phyloP scores from a whole-genome alignment of 2,888 invertebrate species.

The Xiphydria camelus region DNA sequence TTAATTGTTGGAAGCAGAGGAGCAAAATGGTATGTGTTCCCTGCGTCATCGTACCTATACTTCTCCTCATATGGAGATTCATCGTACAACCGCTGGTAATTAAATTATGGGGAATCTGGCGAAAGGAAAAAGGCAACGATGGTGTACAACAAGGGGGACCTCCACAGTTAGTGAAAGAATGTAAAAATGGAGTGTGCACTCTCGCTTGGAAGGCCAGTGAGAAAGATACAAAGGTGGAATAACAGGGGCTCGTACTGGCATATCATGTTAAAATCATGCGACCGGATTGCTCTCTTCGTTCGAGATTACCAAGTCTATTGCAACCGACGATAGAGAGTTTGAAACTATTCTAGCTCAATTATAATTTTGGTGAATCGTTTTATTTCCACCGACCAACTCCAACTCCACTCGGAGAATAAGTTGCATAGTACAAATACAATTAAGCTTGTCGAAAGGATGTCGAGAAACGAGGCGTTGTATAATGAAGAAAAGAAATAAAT shows the following conservation, averaged over 20 bases:
- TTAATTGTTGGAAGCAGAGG: not conserved
- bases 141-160: conserved; percentile 34
- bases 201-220: conserved; percentile 41
- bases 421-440: too few relatives aligned
- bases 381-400: too few relatives aligned
- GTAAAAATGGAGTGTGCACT: conserved; percentile 50
- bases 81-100: conserved; percentile 81
- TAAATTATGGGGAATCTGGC: conserved; percentile 83
- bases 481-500: not conserved
- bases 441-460: too few relatives aligned
- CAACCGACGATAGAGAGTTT: too few relatives aligned
- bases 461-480: too few relatives aligned
- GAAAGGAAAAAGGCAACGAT: conserved; percentile 62
- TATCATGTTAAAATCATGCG: too few relatives aligned
- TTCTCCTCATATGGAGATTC: conserved; percentile 82
- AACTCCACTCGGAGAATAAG: too few relatives aligned
- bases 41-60: conserved; percentile 81
- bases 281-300: too few relatives aligned
- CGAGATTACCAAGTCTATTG: too few relatives aligned
- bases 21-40: conserved; percentile 77
- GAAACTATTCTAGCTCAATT: too few relatives aligned
- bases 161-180: conserved; percentile 46
- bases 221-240: conserved; percentile 30
- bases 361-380: too few relatives aligned
- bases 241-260: not conserved